Evolutionary conservation across 2,888 invertebrate species (phyloP).

Genomic region (Aelia acuminata): DNA sequence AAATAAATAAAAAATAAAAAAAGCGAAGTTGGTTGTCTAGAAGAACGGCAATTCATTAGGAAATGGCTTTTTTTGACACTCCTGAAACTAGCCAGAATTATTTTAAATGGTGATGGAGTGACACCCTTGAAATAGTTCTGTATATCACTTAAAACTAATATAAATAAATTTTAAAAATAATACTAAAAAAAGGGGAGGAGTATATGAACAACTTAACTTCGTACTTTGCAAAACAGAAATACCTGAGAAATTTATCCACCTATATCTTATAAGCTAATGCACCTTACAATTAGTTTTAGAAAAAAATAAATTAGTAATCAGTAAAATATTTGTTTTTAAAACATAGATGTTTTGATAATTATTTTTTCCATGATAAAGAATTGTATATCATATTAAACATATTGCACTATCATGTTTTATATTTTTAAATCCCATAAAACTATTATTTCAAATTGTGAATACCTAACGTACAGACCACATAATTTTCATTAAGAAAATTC

Average conservation of each 20-base stretch:
- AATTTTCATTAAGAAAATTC: background rate
- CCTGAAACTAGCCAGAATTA: too few species aligned
- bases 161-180: background rate
- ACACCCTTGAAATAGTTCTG: too few species aligned
- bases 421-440: background rate
- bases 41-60: too few species aligned
- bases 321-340: background rate
- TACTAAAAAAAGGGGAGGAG: background rate
- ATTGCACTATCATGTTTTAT: background rate
- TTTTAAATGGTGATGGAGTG: too few species aligned
- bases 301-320: background rate
- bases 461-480: slow-evolving; percentile 29
- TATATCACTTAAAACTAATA: background rate
- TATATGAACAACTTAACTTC: background rate
- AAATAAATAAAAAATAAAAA: background rate
- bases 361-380: background rate
- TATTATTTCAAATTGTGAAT: too few species aligned
- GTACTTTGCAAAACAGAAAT: background rate
- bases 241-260: background rate
- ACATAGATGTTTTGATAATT: background rate
- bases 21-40: too few species aligned
- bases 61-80: too few species aligned
- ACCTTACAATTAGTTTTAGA: background rate
- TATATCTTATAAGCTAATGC: background rate
- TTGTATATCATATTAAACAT: background rate